phyloP scores from a whole-genome alignment of 92 coral and sea anemone genomes.

The Paragorgia papillata region DNA sequence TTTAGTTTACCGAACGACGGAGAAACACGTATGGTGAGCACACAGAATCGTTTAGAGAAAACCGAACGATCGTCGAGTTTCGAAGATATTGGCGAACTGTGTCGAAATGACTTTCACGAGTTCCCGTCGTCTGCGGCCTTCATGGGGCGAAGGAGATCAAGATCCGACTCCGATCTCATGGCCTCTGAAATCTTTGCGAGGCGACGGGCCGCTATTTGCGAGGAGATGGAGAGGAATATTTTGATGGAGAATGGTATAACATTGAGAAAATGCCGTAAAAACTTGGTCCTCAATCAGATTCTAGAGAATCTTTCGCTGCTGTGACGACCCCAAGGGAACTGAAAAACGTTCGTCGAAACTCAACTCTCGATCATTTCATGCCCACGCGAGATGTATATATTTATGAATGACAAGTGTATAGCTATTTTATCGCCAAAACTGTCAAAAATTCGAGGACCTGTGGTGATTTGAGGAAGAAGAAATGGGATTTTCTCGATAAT shows the following conservation, averaged over 20 bases:
- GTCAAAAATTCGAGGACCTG: neutral
- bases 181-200: slow-evolving; percentile 30
- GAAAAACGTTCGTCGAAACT: neutral
- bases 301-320: slow-evolving; percentile 36
- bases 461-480: too few species aligned
- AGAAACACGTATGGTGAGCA: neutral
- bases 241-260: slow-evolving; percentile 40
- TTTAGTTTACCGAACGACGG: too few species aligned
- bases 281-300: slow-evolving; percentile 22
- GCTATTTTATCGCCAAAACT: neutral
- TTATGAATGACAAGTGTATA: slow-evolving; percentile 2
- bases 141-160: slow-evolving; percentile 34
- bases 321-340: neutral
- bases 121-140: neutral
- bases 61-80: slow-evolving; percentile 16
- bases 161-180: slow-evolving; percentile 20
- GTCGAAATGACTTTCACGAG: neutral
- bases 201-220: slow-evolving; percentile 48
- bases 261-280: slow-evolving; percentile 42
- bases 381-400: neutral
- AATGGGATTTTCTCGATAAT: too few species aligned
- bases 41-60: neutral
- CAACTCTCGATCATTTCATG: too few species aligned
- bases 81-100: neutral
- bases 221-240: slow-evolving; percentile 42